A percentile compares a stretch with the other conserved stretches of the same genome.
Evolutionary conservation across 2,113 vertebrate genomes (phyloP).

Genomic region (Vidua chalybeata): DNA sequence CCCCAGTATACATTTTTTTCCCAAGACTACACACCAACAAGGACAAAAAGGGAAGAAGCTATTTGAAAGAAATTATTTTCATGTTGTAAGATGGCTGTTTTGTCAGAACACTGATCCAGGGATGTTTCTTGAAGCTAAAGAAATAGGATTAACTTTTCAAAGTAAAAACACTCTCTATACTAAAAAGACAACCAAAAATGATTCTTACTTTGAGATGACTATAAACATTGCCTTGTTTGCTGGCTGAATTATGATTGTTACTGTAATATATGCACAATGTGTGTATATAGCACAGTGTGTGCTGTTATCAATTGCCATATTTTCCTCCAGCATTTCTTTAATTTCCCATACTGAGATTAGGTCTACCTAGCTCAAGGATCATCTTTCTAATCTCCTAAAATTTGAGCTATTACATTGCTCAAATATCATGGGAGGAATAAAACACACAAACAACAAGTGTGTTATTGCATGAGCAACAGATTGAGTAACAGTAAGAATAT

Average conservation of each 20-base stretch:
- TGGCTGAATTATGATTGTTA: background rate
- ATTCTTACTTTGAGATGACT: background rate
- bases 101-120: background rate
- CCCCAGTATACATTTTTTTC: background rate
- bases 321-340: background rate
- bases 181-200: background rate
- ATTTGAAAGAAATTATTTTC: conserved; percentile 20
- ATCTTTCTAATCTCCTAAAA: background rate
- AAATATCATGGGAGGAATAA: background rate
- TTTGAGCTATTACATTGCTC: background rate
- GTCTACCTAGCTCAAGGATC: background rate
- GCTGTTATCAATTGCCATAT: background rate
- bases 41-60: conserved; percentile 19
- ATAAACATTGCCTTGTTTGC: background rate
- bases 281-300: background rate
- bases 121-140: background rate
- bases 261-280: background rate
- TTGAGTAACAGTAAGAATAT: background rate
- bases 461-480: background rate
- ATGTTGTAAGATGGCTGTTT: background rate
- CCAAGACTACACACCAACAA: background rate
- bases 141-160: conserved; percentile 14
- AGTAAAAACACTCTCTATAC: background rate
- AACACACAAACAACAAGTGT: background rate
- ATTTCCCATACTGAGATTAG: background rate